Conservation (phyloP, 2,113 vertebrate genomes). For the Phylloscopus whistleri region DNA sequence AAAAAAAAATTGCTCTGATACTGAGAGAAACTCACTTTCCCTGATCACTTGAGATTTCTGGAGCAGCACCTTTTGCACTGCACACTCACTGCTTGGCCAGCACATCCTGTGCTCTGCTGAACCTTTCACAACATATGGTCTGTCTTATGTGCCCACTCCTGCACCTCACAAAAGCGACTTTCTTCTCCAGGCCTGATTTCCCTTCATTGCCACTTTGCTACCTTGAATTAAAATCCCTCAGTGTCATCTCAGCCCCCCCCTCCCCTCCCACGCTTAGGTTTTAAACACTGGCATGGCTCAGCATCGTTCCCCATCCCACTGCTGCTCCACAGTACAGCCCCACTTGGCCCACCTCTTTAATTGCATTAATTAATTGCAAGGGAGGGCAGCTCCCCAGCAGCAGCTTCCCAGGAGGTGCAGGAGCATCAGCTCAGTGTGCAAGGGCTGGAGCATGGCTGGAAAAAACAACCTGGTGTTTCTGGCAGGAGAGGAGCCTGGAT, state of each 20-base stretch:
- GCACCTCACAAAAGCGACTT: fast-evolving
- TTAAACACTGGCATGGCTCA: not conserved
- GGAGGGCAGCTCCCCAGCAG: not conserved
- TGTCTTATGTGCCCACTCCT: not conserved
- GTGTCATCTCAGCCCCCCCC: not conserved
- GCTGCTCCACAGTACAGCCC: not conserved
- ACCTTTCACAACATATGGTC: not conserved
- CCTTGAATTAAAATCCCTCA: not conserved
- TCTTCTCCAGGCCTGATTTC: not conserved
- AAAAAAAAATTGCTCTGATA: not conserved
- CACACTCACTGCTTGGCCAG: not conserved
- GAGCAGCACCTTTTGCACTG: not conserved
- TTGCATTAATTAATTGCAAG: slow-evolving; percentile 2
- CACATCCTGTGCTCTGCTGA: not conserved
- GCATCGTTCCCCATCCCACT: not conserved
- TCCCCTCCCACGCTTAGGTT: not conserved
- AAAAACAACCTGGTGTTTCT: not conserved
- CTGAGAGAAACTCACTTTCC: not conserved
- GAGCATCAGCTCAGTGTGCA: fast-evolving
- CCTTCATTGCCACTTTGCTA: not conserved
- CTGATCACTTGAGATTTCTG: not conserved
- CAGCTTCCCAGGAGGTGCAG: not conserved
- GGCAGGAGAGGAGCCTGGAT: fast-evolving
- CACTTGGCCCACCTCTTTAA: not conserved
- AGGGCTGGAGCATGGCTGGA: not conserved